Conservation (phyloP, 2,888 invertebrate species). For the Amblyteles armatorius region DNA sequence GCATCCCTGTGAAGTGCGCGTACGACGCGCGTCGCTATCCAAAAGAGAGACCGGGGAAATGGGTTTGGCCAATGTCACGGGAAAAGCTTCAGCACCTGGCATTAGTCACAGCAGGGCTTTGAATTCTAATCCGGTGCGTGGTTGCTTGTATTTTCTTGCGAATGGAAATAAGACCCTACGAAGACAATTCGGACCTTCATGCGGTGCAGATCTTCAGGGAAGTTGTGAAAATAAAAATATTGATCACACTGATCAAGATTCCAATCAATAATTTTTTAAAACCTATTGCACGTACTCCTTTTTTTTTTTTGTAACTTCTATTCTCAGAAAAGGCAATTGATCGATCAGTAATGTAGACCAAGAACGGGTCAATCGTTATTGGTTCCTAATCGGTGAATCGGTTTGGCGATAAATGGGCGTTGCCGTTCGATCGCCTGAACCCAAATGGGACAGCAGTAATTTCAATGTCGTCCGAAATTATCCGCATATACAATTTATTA, state of each 20-base stretch:
- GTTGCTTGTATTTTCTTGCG: not conserved
- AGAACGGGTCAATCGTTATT: too few species aligned
- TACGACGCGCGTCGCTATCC: slow-evolving; percentile 63
- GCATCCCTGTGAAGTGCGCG: slow-evolving; percentile 71
- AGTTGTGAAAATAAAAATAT: not conserved
- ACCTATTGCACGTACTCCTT: too few species aligned
- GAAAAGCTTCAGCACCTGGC: slow-evolving; percentile 75
- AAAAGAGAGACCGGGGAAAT: slow-evolving; percentile 61
- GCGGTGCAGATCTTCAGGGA: not conserved
- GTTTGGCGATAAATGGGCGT: too few species aligned
- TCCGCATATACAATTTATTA: not conserved
- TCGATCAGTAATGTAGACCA: too few species aligned
- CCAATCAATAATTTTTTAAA: not conserved
- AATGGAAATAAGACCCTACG: not conserved
- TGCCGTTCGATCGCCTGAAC: too few species aligned
- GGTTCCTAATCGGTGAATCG: too few species aligned
- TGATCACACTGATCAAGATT: not conserved
- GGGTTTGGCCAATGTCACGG: slow-evolving; percentile 77
- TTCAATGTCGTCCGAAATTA: not conserved
- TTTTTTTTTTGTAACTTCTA: too few species aligned
- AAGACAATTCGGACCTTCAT: not conserved
- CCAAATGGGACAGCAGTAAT: not conserved
- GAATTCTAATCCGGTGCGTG: slow-evolving; percentile 45
- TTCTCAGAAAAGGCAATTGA: too few species aligned
- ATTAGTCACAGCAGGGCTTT: slow-evolving; percentile 70